Evolutionary conservation across 2,888 invertebrate genomes (phyloP), one percentile per base, ranked within the genome.

Genomic region (Brachylomia viminalis): DNA sequence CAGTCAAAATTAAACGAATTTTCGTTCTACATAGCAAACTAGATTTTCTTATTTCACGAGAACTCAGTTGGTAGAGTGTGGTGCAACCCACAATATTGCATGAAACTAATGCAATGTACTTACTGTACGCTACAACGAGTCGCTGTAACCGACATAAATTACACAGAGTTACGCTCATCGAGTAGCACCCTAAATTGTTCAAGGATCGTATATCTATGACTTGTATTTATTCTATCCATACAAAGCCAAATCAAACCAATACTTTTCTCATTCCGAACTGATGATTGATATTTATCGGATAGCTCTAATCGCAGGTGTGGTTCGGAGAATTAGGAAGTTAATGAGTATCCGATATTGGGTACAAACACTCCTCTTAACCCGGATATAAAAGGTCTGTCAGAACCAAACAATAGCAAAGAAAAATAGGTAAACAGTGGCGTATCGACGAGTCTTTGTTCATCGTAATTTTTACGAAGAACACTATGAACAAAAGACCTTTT

Each of bases 371-470:
- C 85, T 88, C 88, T 90, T 88, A 90, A 88, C 87, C 86, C 86
- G 84, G 72, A 87, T 81, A 91, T 89, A 93, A 93, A 93, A 92
- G 92, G 87, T 87, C 89, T 88, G 91, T 90, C 91, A 91, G 86
- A 56, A 82, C 62, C 87, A 85, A 92, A 94, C 94, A 94, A 94
- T 93, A 87, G 88, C 82, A 87, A 86, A 92, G 92, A 93, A 92
- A 94, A 94, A 94, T 94, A 93, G 92, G 91, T 91, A 91, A 92
- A 91, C 89, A 92, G 87, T 90, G 91, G 90, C 91, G 90, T 92
- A 93, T 94, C 90, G 93, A 91, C 92, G 83, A 90, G 89, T 91
- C 89, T 83, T 94, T 94, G 94, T 94, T 92, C 89, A 84, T 81
- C 77, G 90, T 91, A 92, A 94, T 94, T 94, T 93, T 94, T 90